Evolutionary conservation across 2,888 invertebrate genomes (phyloP).

Genomic region (Agonopterix alstromeriana): DNA sequence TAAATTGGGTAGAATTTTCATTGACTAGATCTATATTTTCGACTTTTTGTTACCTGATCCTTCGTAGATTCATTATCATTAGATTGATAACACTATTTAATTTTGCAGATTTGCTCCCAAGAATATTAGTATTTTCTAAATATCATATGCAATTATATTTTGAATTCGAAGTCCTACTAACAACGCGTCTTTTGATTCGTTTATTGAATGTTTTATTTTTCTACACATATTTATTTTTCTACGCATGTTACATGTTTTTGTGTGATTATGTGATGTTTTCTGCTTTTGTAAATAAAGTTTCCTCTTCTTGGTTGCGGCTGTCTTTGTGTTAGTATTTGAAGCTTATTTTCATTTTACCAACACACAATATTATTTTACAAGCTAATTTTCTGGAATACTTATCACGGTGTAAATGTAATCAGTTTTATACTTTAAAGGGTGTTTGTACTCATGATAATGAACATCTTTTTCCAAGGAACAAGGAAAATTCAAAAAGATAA

Average conservation of each 20-base stretch:
- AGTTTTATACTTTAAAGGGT: too few relatives aligned
- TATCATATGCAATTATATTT: not conserved
- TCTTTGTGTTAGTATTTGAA: slow-evolving; percentile 19
- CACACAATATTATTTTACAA: not conserved
- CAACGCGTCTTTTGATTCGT: slow-evolving; percentile 14
- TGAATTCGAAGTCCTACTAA: slow-evolving; percentile 15
- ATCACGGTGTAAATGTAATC: too few relatives aligned
- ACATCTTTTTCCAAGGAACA: too few relatives aligned
- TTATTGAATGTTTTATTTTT: slow-evolving; percentile 5
- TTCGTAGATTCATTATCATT: too few relatives aligned
- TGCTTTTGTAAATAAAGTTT: slow-evolving; percentile 17
- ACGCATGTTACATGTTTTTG: slow-evolving; percentile 10
- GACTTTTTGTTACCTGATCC: too few relatives aligned
- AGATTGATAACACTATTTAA: slow-evolving; percentile 10
- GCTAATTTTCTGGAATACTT: too few relatives aligned
- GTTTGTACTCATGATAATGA: too few relatives aligned
- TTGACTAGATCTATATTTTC: too few relatives aligned
- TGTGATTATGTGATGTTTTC: slow-evolving; percentile 10
- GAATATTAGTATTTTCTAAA: slow-evolving; percentile 69
- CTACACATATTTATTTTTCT: not conserved
- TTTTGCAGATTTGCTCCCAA: slow-evolving; percentile 71
- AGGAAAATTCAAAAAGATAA: too few relatives aligned
- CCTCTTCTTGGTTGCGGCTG: slow-evolving; percentile 23
- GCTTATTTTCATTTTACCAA: not conserved
- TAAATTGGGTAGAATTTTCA: too few relatives aligned